A percentile compares a stretch with the other conserved stretches of the same genome.
These are phyloP conservation scores for Clusia tigrina DNA, from an alignment of 2,888 invertebrate species.

Conservation along the genomic window DNA sequence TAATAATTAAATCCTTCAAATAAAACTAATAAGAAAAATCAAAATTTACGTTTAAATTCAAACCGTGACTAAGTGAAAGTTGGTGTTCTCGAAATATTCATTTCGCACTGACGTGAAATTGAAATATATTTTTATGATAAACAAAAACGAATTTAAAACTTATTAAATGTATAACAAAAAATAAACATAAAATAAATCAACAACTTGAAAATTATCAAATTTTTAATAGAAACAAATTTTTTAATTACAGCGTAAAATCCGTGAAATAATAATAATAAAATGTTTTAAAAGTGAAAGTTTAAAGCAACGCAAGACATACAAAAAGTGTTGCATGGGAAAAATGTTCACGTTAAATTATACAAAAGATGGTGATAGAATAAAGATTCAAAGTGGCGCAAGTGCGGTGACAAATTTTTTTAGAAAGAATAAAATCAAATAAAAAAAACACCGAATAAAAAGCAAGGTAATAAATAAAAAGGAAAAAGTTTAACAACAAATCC, in stretches of 20 bases:
- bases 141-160: too few species aligned
- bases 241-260: not conserved
- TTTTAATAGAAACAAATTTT: too few species aligned
- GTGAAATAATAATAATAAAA: not conserved
- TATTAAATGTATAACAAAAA: not conserved
- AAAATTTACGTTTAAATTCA: too few species aligned
- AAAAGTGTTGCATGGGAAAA: constrained; percentile 8
- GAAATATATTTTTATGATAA: too few species aligned
- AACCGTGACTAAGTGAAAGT: too few species aligned
- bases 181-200: not conserved
- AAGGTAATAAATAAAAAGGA: not conserved
- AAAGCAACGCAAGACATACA: not conserved
- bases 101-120: too few species aligned
- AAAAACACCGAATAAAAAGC: constrained; percentile 21
- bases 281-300: not conserved
- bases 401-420: constrained; percentile 32
- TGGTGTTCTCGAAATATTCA: too few species aligned
- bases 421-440: constrained; percentile 34
- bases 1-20: too few species aligned
- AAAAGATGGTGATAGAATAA: constrained; percentile 15
- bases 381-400: constrained; percentile 22
- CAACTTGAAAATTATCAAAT: not conserved
- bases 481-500: not conserved
- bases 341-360: constrained; percentile 12
- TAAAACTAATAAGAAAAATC: too few species aligned